phyloP scores from a whole-genome alignment of 2,113 vertebrate genomes.

The Cnemophilus loriae region DNA sequence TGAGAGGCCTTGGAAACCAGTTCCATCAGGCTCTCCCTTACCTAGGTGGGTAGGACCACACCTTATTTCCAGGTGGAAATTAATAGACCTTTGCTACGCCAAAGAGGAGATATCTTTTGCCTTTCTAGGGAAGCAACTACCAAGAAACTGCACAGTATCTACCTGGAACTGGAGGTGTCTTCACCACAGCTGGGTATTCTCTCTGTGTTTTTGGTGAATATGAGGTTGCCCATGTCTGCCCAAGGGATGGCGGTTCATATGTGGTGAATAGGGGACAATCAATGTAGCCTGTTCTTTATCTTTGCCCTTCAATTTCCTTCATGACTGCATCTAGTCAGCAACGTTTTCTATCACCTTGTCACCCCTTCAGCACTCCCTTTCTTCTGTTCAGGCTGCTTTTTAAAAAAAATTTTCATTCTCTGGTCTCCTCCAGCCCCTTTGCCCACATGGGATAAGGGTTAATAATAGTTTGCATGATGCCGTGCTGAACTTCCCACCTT shows the following conservation, averaged over 20 bases:
- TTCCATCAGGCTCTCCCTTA: not conserved
- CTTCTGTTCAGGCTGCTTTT: not conserved
- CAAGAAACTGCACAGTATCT: not conserved
- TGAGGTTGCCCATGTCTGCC: not conserved
- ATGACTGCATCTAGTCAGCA: not conserved
- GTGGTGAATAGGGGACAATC: not conserved
- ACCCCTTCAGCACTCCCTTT: not conserved
- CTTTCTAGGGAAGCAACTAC: not conserved
- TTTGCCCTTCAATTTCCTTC: not conserved
- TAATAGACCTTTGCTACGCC: not conserved
- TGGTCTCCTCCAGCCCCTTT: not conserved
- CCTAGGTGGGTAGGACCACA: fast-evolving
- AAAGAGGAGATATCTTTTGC: not conserved
- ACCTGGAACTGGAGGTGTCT: not conserved
- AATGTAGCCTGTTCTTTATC: not conserved
- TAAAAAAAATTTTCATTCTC: not conserved
- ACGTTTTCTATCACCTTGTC: not conserved
- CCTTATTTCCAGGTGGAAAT: not conserved
- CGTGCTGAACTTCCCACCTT: not conserved
- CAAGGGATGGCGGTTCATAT: fast-evolving
- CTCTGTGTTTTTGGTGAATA: fast-evolving
- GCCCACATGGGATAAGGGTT: fast-evolving
- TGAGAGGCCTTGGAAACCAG: not conserved
- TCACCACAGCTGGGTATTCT: not conserved
- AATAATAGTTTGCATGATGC: not conserved